Evolutionary conservation across 2,888 invertebrate species (phyloP).

Genomic region (Ecdyonurus torrentis): DNA sequence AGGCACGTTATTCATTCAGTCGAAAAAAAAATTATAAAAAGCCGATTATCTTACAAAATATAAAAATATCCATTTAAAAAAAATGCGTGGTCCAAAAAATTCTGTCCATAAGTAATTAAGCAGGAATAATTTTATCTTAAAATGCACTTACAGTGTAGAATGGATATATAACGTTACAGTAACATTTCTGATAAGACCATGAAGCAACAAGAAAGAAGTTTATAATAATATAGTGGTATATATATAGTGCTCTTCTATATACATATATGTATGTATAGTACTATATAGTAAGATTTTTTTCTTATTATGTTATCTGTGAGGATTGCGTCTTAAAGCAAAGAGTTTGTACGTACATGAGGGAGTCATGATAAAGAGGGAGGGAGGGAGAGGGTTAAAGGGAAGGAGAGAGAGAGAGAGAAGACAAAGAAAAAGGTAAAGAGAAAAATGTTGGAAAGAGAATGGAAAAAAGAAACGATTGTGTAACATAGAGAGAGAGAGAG

Average conservation of each 20-base stretch:
- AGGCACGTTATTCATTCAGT: no score
- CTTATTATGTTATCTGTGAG: not conserved
- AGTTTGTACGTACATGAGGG: no score
- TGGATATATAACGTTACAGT: not conserved
- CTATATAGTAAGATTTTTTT: not conserved
- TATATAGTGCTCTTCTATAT: not conserved
- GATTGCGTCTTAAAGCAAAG: not conserved
- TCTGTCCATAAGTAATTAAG: no score
- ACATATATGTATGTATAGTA: no score
- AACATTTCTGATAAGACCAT: not conserved
- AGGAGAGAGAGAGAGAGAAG: not conserved
- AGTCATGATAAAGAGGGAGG: not conserved
- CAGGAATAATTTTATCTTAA: no score
- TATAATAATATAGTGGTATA: not conserved
- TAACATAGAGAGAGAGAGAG: not conserved
- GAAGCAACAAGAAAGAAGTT: no score
- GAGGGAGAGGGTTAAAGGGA: not conserved
- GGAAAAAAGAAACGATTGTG: not conserved
- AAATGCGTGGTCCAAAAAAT: not conserved
- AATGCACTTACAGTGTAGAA: no score
- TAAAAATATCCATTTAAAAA: not conserved
- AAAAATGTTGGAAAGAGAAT: not conserved
- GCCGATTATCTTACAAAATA: no score
- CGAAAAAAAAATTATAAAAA: no score
- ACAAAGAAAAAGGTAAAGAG: not conserved